These are phyloP conservation scores for Acanthosoma haemorrhoidale DNA, from an alignment of 2,888 invertebrate species.

Conservation along the genomic window DNA sequence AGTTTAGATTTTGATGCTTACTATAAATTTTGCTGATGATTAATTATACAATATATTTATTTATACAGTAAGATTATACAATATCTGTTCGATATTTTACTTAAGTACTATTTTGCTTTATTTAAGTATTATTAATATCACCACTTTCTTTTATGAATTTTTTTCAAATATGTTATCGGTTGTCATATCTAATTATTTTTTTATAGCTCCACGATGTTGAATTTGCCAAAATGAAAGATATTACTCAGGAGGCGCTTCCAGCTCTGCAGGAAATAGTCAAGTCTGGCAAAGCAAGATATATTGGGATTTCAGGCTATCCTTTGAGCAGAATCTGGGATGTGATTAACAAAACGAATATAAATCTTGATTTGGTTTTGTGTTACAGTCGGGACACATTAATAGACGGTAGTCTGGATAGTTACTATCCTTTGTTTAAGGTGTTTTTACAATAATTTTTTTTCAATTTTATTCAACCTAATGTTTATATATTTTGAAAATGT, in stretches of 20 bases:
- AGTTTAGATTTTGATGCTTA: no score
- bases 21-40: no score
- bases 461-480: no score
- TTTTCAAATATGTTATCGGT: no score
- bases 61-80: no score
- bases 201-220: slow-evolving; percentile 86
- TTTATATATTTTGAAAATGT: no score
- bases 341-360: slow-evolving; percentile 58
- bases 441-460: not conserved
- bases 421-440: slow-evolving; percentile 71
- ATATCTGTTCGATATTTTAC: no score
- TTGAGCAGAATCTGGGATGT: slow-evolving; percentile 68
- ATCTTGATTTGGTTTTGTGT: slow-evolving; percentile 65
- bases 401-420: slow-evolving; percentile 69
- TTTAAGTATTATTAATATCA: no score
- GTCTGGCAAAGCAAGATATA: slow-evolving; percentile 54
- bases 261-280: slow-evolving; percentile 67
- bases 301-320: slow-evolving; percentile 85
- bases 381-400: slow-evolving; percentile 76
- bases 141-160: no score
- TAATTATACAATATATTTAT: no score
- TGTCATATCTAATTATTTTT: no score
- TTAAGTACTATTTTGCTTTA: no score
- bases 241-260: slow-evolving; percentile 82
- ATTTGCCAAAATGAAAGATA: slow-evolving; percentile 64